These are phyloP conservation scores for Eurystomus glaucurus DNA, from an alignment of 2,797 vertebrate species.

Conservation along the genomic window DNA sequence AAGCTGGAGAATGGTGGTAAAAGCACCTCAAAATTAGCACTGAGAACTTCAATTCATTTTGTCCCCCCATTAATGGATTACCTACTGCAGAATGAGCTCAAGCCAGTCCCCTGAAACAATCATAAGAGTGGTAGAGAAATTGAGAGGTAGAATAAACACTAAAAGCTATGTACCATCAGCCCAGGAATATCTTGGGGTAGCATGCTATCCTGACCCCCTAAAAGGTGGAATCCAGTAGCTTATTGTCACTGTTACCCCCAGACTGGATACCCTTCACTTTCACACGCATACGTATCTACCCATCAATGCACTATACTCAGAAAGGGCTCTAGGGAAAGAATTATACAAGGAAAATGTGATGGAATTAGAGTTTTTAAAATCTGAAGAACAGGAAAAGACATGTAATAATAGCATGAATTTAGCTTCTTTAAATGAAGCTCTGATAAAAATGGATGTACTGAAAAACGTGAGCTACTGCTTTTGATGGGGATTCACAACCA, in stretches of 20 bases:
- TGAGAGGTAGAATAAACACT: neutral
- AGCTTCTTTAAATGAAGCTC: neutral
- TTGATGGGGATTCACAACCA: neutral
- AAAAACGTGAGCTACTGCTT: neutral
- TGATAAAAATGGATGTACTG: neutral
- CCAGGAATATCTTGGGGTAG: neutral
- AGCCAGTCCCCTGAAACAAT: neutral
- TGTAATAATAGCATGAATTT: neutral
- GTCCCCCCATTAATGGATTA: conserved; percentile 29
- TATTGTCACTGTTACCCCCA: neutral
- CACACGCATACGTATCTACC: neutral
- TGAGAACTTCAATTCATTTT: conserved; percentile 42
- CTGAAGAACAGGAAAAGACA: neutral
- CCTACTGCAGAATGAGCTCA: neutral
- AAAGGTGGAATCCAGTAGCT: neutral
- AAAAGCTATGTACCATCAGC: neutral
- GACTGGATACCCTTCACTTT: neutral
- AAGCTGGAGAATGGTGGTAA: conserved; percentile 20
- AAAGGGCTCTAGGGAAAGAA: neutral
- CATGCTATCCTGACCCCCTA: neutral
- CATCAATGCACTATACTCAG: neutral
- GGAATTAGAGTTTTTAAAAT: neutral
- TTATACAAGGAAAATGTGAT: neutral
- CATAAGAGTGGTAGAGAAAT: neutral
- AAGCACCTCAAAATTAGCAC: conserved; percentile 26